These are phyloP conservation scores for Riparia riparia DNA, from an alignment of 2,113 vertebrate genomes.

Conservation along the genomic window DNA sequence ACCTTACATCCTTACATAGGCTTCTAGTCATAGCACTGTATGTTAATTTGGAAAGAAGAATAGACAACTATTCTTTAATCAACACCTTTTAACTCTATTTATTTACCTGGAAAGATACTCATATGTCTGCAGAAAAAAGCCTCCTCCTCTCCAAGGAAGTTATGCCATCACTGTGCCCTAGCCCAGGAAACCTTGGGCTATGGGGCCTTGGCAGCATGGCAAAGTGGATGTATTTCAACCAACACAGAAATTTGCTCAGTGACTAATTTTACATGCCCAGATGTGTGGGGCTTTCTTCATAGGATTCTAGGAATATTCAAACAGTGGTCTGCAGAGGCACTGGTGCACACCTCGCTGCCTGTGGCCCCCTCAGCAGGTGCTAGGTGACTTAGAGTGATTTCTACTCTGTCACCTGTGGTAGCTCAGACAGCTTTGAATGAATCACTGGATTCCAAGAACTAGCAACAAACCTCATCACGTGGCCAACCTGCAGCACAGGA, in stretches of 20 bases:
- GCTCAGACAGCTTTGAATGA: constrained; percentile 16
- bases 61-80: background rate
- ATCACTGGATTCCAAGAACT: constrained; percentile 30
- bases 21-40: background rate
- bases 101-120: background rate
- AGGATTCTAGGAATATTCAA: background rate
- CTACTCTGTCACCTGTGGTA: background rate
- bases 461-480: background rate
- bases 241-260: background rate
- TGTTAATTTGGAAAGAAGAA: background rate
- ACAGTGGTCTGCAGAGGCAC: background rate
- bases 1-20: background rate
- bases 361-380: background rate
- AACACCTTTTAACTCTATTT: background rate
- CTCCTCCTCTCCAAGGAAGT: background rate
- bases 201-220: background rate
- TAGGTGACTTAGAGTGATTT: background rate
- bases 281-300: background rate
- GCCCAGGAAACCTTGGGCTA: background rate
- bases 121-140: background rate
- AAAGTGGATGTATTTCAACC: background rate
- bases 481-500: background rate
- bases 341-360: background rate
- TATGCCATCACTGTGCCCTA: background rate
- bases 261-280: background rate